phyloP scores from a whole-genome alignment of 2,797 vertebrate genomes.

The Phrynocephalus forsythii region DNA sequence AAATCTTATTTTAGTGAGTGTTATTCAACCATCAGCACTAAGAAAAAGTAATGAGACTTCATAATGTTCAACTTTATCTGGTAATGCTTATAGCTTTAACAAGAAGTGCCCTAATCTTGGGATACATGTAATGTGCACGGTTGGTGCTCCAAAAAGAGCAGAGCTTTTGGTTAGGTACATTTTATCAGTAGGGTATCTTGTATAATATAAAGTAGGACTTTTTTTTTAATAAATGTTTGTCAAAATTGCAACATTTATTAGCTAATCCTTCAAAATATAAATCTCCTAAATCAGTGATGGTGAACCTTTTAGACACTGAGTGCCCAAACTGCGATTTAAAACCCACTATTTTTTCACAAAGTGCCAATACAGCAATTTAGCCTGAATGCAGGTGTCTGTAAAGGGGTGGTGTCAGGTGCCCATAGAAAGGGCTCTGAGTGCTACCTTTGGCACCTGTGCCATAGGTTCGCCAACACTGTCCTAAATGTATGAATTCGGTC shows the following conservation, averaged over 20 bases:
- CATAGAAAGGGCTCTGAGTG: too few relatives aligned
- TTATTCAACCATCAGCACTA: background rate
- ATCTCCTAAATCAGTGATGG: background rate
- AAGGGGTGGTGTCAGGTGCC: too few relatives aligned
- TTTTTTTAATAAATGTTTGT: too few relatives aligned
- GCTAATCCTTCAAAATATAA: background rate
- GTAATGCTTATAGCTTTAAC: background rate
- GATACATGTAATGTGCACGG: background rate
- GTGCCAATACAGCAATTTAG: too few relatives aligned
- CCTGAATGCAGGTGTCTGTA: too few relatives aligned
- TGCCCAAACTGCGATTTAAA: too few relatives aligned
- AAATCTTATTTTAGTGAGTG: background rate
- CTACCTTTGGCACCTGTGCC: too few relatives aligned
- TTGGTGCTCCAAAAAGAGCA: conserved; percentile 16
- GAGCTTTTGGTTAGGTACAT: rapidly evolving
- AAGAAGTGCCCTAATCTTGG: conserved; percentile 5
- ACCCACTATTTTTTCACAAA: too few relatives aligned
- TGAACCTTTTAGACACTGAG: too few relatives aligned
- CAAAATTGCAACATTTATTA: background rate
- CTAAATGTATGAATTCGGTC: background rate
- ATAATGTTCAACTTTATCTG: background rate
- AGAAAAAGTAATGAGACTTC: background rate
- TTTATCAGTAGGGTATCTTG: background rate
- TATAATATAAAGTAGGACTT: background rate
- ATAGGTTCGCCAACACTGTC: too few relatives aligned